Conservation (phyloP, 1,140 invertebrate genomes). For the Drosophila obscura region DNA sequence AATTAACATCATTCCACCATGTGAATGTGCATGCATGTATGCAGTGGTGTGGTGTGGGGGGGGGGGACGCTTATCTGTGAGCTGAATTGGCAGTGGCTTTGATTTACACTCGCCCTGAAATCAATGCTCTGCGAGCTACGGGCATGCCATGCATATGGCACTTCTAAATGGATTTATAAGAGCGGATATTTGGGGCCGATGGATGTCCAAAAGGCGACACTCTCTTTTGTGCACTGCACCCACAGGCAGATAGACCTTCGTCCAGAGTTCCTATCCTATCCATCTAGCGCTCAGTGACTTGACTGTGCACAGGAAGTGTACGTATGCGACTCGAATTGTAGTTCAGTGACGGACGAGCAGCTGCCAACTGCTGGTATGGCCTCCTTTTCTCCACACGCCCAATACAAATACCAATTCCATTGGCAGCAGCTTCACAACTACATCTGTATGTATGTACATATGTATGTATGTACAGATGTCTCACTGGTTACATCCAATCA, state of each 20-base stretch:
- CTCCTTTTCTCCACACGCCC: not conserved
- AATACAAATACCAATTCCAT: slow-evolving; percentile 29
- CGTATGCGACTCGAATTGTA: slow-evolving; percentile 14
- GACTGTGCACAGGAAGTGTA: slow-evolving; percentile 33
- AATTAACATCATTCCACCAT: slow-evolving; percentile 29
- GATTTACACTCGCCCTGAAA: slow-evolving; percentile 1
- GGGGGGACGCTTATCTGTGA: slow-evolving; percentile 24
- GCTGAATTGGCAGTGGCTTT: slow-evolving; percentile 18
- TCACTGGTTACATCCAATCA: slow-evolving; percentile 47
- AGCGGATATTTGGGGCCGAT: slow-evolving; percentile 49
- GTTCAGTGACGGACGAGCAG: not conserved
- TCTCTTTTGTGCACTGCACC: not conserved
- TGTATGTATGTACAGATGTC: slow-evolving; percentile 31
- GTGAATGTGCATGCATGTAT: not conserved
- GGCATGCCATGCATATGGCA: not conserved
- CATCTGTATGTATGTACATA: slow-evolving; percentile 7
- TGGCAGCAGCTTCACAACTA: slow-evolving; percentile 2
- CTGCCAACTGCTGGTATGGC: not conserved
- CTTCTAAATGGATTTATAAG: slow-evolving; percentile 29
- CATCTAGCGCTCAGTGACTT: not conserved
- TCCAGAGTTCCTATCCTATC: slow-evolving; percentile 4
- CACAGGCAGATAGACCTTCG: slow-evolving; percentile 2
- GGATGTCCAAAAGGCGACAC: slow-evolving; percentile 7
- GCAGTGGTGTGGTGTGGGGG: not conserved
- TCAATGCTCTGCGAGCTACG: not conserved